A percentile compares a stretch with the other conserved stretches of the same genome.
Evolutionary conservation across 2,113 vertebrate genomes (phyloP).

Genomic region (Callipepla squamata): DNA sequence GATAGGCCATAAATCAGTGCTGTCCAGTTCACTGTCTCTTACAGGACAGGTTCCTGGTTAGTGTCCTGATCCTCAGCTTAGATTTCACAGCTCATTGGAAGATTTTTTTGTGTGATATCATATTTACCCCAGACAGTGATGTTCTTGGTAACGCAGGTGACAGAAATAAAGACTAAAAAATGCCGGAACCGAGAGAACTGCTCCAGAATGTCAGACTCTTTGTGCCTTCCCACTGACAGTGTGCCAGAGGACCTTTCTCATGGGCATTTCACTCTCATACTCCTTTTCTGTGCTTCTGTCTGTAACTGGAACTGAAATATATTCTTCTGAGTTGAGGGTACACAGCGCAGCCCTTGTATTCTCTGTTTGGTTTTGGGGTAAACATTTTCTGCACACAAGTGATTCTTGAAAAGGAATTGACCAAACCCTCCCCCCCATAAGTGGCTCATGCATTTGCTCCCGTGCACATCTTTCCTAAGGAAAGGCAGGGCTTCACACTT

Average conservation of each 20-base stretch:
- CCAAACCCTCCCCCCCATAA: not conserved
- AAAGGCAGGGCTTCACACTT: conserved; percentile 5
- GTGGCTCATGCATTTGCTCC: not conserved
- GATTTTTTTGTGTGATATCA: not conserved
- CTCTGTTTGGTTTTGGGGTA: not conserved
- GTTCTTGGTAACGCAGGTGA: conserved; percentile 12
- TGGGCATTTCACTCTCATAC: not conserved
- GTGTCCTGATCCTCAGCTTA: not conserved
- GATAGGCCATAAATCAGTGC: not conserved
- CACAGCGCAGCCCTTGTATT: not conserved
- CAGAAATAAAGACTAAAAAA: not conserved
- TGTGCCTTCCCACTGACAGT: not conserved
- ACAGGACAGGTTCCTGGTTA: not conserved
- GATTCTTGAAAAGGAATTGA: not conserved
- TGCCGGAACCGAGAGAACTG: not conserved
- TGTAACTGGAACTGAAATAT: not conserved
- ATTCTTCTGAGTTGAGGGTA: not conserved
- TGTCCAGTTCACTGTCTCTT: not conserved
- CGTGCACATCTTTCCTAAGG: not conserved
- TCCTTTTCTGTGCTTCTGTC: not conserved
- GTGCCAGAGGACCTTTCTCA: not conserved
- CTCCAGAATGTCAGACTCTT: not conserved
- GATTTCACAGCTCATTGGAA: not conserved
- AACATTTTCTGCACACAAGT: not conserved
- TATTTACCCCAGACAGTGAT: not conserved